Evolutionary conservation across 2,797 vertebrate species (phyloP).

Genomic region (Sus cebifrons): DNA sequence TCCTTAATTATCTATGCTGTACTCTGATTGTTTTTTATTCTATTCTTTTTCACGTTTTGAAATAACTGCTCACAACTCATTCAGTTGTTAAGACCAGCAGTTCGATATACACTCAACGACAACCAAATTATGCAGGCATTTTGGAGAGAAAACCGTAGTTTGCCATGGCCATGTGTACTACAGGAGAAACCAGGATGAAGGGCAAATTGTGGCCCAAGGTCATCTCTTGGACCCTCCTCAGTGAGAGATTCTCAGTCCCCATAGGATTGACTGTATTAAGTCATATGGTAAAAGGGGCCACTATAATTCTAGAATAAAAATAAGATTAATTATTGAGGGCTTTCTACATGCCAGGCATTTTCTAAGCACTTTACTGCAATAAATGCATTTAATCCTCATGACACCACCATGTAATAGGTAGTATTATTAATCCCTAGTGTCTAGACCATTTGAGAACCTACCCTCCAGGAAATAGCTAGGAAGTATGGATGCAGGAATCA

Average conservation of each 20-base stretch:
- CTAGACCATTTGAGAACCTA: neutral
- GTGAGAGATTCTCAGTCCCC: neutral
- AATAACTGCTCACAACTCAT: neutral
- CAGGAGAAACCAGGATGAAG: neutral
- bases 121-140: neutral
- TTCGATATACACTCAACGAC: neutral
- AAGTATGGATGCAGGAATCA: neutral
- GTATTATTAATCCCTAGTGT: conserved; percentile 14
- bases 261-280: neutral
- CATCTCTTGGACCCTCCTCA: neutral
- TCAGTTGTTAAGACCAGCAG: neutral
- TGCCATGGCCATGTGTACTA: neutral
- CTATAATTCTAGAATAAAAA: conserved; percentile 39
- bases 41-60: conserved; percentile 33
- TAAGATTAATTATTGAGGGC: conserved; percentile 42
- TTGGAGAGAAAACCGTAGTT: neutral
- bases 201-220: neutral
- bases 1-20: neutral
- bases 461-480: conserved; percentile 23
- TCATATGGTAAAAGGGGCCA: neutral
- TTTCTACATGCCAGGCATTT: conserved; percentile 9
- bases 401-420: neutral
- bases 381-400: conserved; percentile 41
- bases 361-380: conserved; percentile 31
- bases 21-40: neutral